phyloP scores from a whole-genome alignment of 2,797 vertebrate species.

The Percopsis omiscomaycus region DNA sequence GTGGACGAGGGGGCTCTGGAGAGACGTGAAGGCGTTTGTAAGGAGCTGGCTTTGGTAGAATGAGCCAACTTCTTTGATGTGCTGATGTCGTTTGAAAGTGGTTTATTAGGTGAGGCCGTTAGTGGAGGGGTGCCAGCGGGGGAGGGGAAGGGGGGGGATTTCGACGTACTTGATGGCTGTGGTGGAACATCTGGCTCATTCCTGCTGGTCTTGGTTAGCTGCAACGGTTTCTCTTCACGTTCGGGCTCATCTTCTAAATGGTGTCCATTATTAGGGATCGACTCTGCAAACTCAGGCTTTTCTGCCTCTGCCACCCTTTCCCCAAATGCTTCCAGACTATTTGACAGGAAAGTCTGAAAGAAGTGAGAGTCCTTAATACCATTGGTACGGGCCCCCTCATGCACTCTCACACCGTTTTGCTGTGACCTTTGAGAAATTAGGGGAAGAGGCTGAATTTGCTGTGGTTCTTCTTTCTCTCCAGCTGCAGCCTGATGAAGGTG shows the following conservation, averaged over 20 bases:
- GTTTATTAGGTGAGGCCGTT: slow-evolving; percentile 60
- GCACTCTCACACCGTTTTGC: slow-evolving; percentile 43
- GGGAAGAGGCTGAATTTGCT: slow-evolving; percentile 71
- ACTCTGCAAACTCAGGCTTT: slow-evolving; percentile 51
- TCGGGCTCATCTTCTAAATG: slow-evolving; percentile 63
- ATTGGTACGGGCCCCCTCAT: slow-evolving; percentile 55
- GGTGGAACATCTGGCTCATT: slow-evolving; percentile 55
- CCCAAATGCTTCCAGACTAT: slow-evolving; percentile 76
- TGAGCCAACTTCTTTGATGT: slow-evolving; percentile 65
- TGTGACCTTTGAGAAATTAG: slow-evolving; percentile 67
- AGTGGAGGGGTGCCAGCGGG: slow-evolving; percentile 64
- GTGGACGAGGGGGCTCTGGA: slow-evolving; percentile 64
- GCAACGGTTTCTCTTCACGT: slow-evolving; percentile 69
- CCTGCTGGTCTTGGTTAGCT: slow-evolving; percentile 65
- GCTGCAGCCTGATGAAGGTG: slow-evolving; percentile 47
- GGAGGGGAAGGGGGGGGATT: slow-evolving; percentile 59
- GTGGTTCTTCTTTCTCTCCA: slow-evolving; percentile 62
- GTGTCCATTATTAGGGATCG: slow-evolving; percentile 63
- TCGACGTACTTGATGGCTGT: slow-evolving; percentile 39
- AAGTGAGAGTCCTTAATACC: slow-evolving; percentile 70
- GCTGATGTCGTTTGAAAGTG: slow-evolving; percentile 60
- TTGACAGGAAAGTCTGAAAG: slow-evolving; percentile 79
- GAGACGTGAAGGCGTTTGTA: slow-evolving; percentile 44
- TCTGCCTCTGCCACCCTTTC: slow-evolving; percentile 56
- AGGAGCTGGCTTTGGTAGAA: slow-evolving; percentile 54